Base-by-base conservation (phyloP, 2,888 invertebrate species). In the Lordiphosa fenestrarum region DNA sequence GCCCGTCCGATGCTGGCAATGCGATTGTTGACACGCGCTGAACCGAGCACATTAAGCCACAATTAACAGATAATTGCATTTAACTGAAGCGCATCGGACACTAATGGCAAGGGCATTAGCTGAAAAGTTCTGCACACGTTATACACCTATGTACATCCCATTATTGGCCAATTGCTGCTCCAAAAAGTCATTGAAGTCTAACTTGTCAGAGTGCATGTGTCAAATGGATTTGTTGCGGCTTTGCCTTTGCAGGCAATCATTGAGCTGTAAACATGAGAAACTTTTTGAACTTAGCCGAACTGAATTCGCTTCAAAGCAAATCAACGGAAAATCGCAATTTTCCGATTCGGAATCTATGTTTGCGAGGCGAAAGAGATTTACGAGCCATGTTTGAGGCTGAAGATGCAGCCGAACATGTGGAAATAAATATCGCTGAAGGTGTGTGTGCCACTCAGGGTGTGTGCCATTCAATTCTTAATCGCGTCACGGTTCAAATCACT, bases 251-350 rank as follows among this genome's bases (percentile, higher is more conserved):
- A 38, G 38, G 63, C 54, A 63, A 42, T 62, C 78, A 80, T 49
- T 78, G 83, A 83, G 69, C 76, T 80, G 83, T 69, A 71, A 44
- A 83, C 71, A 42, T 71, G 57, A 58, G 72, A 82, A 71, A 69
- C 51, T 58, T 63, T 82, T 77, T 78, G 72, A 82, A 64, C 78
- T 56, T 38, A 42, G 33, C 76, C 76, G 78, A 68, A 37, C 36
- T 23, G 33, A 58, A 56, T 71, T 64, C 56, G 58, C 60, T 58
- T 52, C 49, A 61, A 62, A 60, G 57, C 62, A 63, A 63, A 66
- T 72, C 73, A 64, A 59, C 66, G 66, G 62, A 80, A 62, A 75
- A 50, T 60, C 50, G 52, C 55, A 54, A 77, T 74, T 68, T 63
- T 47, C 6, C 25, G 15, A 30, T 44, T 9, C 46, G 48, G 50